These are phyloP conservation scores for Tholera decimalis DNA, from an alignment of 2,888 invertebrate species.

Conservation along the genomic window DNA sequence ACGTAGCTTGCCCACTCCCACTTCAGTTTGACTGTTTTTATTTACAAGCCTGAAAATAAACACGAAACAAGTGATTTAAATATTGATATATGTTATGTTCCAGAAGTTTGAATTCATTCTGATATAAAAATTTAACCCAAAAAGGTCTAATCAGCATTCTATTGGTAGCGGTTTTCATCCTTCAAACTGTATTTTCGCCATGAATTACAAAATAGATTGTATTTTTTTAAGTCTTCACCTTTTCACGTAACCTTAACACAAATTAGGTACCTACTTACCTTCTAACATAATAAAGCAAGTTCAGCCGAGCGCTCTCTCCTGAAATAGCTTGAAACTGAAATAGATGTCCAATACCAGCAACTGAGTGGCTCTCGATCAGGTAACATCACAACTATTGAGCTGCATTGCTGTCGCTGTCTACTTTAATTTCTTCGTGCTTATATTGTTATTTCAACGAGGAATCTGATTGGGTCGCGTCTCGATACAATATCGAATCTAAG, in stretches of 20 bases:
- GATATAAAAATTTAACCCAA: too few relatives aligned
- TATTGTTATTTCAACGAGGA: constrained; percentile 65
- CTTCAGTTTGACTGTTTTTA: too few relatives aligned
- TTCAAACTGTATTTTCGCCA: neutral
- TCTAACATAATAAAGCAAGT: constrained; percentile 46
- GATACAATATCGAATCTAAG: constrained; percentile 41
- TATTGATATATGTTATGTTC: too few relatives aligned
- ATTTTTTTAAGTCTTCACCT: neutral
- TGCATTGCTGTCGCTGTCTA: constrained; percentile 36
- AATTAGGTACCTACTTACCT: constrained; percentile 36
- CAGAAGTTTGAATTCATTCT: too few relatives aligned
- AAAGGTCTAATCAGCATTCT: neutral
- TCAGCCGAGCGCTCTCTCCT: constrained; percentile 59
- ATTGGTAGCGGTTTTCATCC: neutral
- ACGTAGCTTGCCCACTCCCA: too few relatives aligned
- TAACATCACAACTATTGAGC: constrained; percentile 53
- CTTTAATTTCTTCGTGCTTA: constrained; percentile 29
- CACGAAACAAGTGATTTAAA: too few relatives aligned
- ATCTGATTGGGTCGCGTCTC: constrained; percentile 56
- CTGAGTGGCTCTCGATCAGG: constrained; percentile 55
- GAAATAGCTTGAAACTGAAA: constrained; percentile 69
- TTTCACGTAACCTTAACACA: constrained; percentile 16
- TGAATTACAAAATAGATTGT: neutral
- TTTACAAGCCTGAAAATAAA: too few relatives aligned
- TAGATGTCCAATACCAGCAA: constrained; percentile 70